Base-by-base conservation (phyloP, 53 echinoderm and acorn worm species). In the Stichopus horrens region DNA sequence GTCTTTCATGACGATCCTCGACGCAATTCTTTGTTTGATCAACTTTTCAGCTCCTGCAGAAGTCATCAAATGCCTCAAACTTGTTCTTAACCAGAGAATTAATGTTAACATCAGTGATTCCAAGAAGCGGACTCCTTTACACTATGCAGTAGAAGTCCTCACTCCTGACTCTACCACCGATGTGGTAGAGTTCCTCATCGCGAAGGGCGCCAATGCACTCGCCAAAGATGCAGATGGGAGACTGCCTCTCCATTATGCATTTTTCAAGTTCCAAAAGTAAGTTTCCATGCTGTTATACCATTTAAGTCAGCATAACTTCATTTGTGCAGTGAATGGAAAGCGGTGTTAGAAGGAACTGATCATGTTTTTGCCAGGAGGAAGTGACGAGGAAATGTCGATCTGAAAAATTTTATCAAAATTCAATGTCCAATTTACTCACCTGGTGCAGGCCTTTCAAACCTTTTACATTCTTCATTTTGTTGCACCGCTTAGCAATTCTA, bases 61-160 rank as follows among this genome's bases (percentile, higher is more conserved):
- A 13, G 75, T 86, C 21, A 74, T 86, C 54, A 75, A 86, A 57
- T 74, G 74, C 57, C 74, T 93, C 4, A 76, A 76, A 79, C 71
- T 88, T 16, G 92, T 95, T 16, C 79, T 99, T 5, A 89, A 74
- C 16, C 88, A 91, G 0, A 93, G 94, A 7, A 92, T 91, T 59
- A 74, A 87, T 73, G 90, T 99, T 59, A 96, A 99, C 59, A 76
- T 92, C 11, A 57, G 76, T 10, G 99, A 99, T 75, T 82, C 55
- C 21, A 91, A 99, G 77, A 84, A 91, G 8, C 92, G 96, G 8
- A 94, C 93, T 9, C 93, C 99, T 5, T 90, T 99, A 7, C 99
- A 99, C 88, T 91, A 94, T 90, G 93, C 99, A 19, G 93, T 96
- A 81, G 91, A 92, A 77, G 86, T 89, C 18, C 90, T 96, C 83